phyloP scores from a whole-genome alignment of 2,888 invertebrate species.

The Hemaris fuciformis region DNA sequence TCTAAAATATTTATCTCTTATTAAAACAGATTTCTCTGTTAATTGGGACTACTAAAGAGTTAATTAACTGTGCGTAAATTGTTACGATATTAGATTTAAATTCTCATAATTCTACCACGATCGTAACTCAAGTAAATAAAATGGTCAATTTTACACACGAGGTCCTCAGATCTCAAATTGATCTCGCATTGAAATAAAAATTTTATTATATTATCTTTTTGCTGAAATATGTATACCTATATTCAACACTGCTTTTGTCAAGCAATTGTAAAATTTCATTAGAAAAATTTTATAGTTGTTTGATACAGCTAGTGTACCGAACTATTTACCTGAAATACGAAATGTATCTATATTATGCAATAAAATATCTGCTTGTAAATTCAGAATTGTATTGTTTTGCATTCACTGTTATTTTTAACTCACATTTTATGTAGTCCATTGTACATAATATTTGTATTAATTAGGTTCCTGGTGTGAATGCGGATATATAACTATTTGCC shows the following conservation, averaged over 20 bases:
- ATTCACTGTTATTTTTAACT: background rate
- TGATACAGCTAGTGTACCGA: background rate
- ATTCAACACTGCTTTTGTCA: background rate
- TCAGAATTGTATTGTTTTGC: background rate
- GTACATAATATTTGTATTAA: constrained; percentile 19
- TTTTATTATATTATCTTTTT: constrained; percentile 2
- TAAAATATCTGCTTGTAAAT: background rate
- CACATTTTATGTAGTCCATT: constrained; percentile 3
- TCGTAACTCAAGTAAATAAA: background rate
- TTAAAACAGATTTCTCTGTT: background rate
- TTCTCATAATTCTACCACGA: background rate
- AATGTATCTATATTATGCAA: background rate
- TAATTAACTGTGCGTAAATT: background rate
- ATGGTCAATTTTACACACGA: background rate
- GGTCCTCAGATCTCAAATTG: constrained; percentile 4
- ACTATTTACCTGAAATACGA: background rate
- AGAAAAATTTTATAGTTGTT: background rate
- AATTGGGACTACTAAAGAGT: background rate
- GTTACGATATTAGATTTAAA: background rate
- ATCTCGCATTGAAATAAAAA: constrained; percentile 11
- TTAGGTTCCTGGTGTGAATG: constrained; percentile 17
- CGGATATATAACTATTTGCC: background rate
- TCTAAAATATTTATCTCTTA: background rate
- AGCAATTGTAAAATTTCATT: background rate
- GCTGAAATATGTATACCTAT: background rate